A percentile compares a stretch with the other conserved stretches of the same genome.
These are phyloP conservation scores for Zaprionus camerounensis DNA, from an alignment of 1,140 invertebrate genomes.

Conservation along the genomic window DNA sequence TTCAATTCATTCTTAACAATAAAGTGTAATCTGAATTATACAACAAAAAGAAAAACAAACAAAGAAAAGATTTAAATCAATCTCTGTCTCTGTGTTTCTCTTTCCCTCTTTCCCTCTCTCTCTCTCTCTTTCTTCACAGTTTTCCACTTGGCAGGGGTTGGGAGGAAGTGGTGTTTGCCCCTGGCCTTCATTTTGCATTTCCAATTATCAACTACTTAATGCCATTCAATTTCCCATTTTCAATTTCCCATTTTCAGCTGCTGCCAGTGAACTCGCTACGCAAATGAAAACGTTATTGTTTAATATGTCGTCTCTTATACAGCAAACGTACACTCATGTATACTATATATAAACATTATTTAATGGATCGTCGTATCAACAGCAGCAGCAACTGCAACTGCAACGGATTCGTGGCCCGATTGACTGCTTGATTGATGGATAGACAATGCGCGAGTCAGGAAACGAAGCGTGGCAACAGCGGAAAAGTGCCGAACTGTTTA, in stretches of 20 bases:
- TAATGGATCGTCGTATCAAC: slow-evolving; percentile 13
- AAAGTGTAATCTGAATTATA: slow-evolving; percentile 84
- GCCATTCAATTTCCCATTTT: slow-evolving; percentile 25
- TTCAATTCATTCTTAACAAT: slow-evolving; percentile 84
- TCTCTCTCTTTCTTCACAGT: not conserved
- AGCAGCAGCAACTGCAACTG: not conserved
- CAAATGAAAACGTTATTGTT: slow-evolving; percentile 32
- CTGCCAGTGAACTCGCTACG: slow-evolving; percentile 12
- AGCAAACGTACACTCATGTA: not conserved
- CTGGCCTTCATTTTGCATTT: slow-evolving; percentile 23
- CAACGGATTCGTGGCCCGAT: not conserved
- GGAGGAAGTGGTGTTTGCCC: not conserved
- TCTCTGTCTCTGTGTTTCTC: slow-evolving; percentile 3
- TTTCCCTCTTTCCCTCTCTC: not conserved
- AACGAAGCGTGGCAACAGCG: slow-evolving; percentile 6
- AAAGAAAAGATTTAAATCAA: slow-evolving; percentile 18
- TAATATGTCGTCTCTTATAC: slow-evolving; percentile 14
- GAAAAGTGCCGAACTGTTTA: not conserved
- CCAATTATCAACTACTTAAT: slow-evolving; percentile 41
- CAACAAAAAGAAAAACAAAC: slow-evolving; percentile 48
- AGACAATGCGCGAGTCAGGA: slow-evolving; percentile 10
- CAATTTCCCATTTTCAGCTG: slow-evolving; percentile 9
- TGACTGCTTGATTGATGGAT: slow-evolving; percentile 22
- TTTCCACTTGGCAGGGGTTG: not conserved
- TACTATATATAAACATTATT: not conserved